Evolutionary conservation across 2,797 vertebrate species (phyloP).

Genomic region (Paguma larvata): DNA sequence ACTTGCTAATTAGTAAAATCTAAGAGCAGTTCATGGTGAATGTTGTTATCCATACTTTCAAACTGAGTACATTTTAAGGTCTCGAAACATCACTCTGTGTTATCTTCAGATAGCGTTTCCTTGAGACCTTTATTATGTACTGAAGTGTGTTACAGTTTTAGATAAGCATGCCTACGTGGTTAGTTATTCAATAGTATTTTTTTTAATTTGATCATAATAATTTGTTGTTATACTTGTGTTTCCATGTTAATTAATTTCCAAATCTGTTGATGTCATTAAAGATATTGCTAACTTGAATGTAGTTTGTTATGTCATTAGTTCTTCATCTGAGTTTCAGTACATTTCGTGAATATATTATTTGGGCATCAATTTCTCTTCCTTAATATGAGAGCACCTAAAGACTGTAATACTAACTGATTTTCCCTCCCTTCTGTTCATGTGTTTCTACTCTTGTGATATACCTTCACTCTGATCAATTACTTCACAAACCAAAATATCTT

Average conservation of each 20-base stretch:
- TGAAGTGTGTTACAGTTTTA: neutral
- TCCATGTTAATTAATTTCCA: neutral
- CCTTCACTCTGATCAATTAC: neutral
- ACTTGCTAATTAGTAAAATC: constrained; percentile 71
- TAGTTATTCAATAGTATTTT: neutral
- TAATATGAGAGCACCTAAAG: neutral
- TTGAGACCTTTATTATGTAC: neutral
- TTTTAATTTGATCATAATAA: neutral
- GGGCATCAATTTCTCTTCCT: neutral
- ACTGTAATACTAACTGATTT: neutral
- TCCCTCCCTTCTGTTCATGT: neutral
- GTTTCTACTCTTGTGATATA: neutral
- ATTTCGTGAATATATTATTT: neutral
- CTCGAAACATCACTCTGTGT: neutral
- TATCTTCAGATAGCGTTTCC: neutral
- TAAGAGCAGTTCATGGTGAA: neutral
- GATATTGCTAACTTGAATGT: neutral
- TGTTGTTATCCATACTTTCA: constrained; percentile 5
- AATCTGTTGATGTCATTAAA: neutral
- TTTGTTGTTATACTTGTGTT: neutral
- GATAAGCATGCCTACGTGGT: neutral
- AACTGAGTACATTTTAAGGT: neutral
- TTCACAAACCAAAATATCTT: neutral
- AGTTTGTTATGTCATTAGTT: neutral
- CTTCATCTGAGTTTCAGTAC: neutral